Percentiles rank a stretch among this genome's conserved stretches.
Evolutionary conservation across 2,113 vertebrate species (phyloP).

Genomic region (Tichodroma muraria): DNA sequence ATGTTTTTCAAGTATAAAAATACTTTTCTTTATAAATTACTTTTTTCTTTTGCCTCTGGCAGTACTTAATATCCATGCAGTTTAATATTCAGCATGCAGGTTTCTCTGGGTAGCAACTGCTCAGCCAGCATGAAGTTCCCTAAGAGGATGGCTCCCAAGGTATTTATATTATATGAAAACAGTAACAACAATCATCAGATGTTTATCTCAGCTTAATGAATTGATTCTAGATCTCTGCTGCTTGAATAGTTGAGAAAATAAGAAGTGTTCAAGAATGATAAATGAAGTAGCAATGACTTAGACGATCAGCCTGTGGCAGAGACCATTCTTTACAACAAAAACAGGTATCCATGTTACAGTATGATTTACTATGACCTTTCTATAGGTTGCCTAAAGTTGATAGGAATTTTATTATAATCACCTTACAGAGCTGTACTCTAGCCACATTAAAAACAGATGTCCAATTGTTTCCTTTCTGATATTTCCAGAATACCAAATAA

Average conservation of each 20-base stretch:
- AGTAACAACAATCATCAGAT: not conserved
- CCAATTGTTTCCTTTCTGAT: not conserved
- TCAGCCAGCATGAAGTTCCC: conserved; percentile 4
- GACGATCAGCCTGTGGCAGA: not conserved
- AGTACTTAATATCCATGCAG: not conserved
- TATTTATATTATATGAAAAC: not conserved
- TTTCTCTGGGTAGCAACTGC: conserved; percentile 5
- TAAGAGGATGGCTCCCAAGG: not conserved
- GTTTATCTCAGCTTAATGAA: conserved; percentile 3
- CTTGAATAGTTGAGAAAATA: not conserved
- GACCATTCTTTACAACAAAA: not conserved
- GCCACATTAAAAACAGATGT: not conserved
- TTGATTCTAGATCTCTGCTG: not conserved
- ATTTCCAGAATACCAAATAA: not conserved
- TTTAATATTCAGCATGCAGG: not conserved
- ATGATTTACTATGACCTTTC: not conserved
- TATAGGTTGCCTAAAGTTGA: not conserved
- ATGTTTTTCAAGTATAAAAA: not conserved
- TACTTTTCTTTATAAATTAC: not conserved
- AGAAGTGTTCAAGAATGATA: not conserved
- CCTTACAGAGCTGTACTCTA: not conserved
- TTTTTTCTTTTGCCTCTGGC: not conserved
- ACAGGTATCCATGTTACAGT: not conserved
- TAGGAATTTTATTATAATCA: not conserved
- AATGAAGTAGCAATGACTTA: not conserved